These are phyloP conservation scores for Cynopterus sphinx DNA, from an alignment of 2,797 vertebrate species.

Conservation along the genomic window DNA sequence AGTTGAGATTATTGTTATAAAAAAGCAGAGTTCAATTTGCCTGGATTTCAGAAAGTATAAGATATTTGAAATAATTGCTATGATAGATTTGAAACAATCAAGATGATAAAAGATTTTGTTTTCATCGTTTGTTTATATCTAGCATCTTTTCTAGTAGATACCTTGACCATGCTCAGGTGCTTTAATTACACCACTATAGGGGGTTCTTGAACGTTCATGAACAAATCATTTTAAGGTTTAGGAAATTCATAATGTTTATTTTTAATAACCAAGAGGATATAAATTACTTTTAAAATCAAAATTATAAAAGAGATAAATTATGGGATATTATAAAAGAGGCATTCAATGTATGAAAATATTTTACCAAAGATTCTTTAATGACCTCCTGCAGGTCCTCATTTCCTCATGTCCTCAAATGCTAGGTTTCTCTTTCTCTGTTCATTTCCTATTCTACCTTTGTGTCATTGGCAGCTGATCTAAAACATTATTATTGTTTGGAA, in stretches of 20 bases:
- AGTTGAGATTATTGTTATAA: neutral
- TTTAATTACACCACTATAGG: neutral
- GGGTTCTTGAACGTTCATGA: neutral
- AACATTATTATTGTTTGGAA: neutral
- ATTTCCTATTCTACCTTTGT: neutral
- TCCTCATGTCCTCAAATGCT: neutral
- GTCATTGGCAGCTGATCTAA: neutral
- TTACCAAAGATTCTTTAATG: neutral
- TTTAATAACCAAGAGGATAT: neutral
- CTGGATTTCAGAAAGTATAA: neutral
- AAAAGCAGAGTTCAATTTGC: neutral
- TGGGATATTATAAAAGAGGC: neutral
- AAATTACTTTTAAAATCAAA: neutral
- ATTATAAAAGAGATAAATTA: neutral
- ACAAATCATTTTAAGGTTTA: neutral
- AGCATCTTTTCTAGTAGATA: neutral
- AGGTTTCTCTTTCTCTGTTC: neutral
- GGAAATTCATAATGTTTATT: neutral
- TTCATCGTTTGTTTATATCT: neutral
- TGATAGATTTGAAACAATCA: neutral
- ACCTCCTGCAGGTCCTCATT: neutral
- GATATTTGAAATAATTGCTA: neutral
- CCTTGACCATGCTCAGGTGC: neutral
- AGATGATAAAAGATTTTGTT: neutral
- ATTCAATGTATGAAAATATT: neutral